Percentiles rank a stretch among this genome's conserved stretches.
Conservation (phyloP, 1,140 invertebrate species). For the Telenomus remus region DNA sequence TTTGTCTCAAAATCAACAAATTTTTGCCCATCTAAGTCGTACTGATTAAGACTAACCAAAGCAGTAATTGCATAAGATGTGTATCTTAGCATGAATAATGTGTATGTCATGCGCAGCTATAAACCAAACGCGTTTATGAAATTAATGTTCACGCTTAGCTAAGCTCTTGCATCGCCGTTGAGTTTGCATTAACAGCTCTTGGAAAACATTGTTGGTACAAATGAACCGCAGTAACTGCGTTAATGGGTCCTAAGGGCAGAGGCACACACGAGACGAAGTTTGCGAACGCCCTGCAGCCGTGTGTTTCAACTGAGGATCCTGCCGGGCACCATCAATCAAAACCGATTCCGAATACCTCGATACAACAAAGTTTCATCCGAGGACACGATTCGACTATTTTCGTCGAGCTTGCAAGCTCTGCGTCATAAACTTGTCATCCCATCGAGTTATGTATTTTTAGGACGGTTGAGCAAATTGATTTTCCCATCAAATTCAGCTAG, state of each 20-base stretch:
- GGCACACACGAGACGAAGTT: slow-evolving; percentile 28
- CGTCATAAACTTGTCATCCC: no score
- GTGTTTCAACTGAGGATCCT: slow-evolving; percentile 38
- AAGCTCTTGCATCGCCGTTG: slow-evolving; percentile 19
- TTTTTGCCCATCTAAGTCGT: no score
- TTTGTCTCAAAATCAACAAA: no score
- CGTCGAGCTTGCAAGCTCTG: no score
- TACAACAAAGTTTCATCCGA: not conserved
- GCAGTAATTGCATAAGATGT: slow-evolving; percentile 12
- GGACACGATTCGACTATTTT: no score
- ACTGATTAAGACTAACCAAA: not conserved
- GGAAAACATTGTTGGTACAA: slow-evolving; percentile 45
- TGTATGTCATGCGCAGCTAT: slow-evolving; percentile 4
- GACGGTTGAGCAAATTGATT: no score
- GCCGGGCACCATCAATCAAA: not conserved
- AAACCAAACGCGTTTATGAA: slow-evolving; percentile 22
- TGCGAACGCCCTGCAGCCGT: slow-evolving; percentile 17
- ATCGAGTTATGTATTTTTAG: no score
- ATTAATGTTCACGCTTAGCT: slow-evolving; percentile 16
- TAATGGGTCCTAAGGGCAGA: slow-evolving; percentile 20
- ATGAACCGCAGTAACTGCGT: slow-evolving; percentile 37
- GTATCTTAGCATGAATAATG: slow-evolving; percentile 9
- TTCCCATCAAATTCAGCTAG: no score
- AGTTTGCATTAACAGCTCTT: slow-evolving; percentile 27
- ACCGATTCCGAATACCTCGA: not conserved